phyloP scores from a whole-genome alignment of 53 echinoderm and acorn worm species.

The Arbacia lixula region DNA sequence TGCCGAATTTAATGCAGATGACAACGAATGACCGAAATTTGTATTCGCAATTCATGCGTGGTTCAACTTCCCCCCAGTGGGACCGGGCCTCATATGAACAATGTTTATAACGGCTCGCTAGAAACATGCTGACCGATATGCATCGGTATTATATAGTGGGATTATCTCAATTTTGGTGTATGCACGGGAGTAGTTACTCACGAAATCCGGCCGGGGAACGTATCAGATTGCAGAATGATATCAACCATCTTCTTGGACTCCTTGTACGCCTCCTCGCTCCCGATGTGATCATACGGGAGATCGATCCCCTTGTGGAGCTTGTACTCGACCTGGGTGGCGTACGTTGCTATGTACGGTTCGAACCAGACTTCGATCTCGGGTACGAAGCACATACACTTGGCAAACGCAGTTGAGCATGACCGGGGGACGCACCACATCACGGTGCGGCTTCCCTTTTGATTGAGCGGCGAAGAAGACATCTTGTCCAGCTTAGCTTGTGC shows the following conservation, averaged over 20 bases:
- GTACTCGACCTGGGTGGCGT: not conserved
- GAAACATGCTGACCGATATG: too few relatives aligned
- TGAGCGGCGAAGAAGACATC: not conserved
- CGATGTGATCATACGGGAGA: not conserved
- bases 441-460: not conserved
- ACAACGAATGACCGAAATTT: too few relatives aligned
- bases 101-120: too few relatives aligned
- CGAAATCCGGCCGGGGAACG: not conserved
- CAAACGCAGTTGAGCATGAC: conserved; percentile 26
- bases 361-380: conserved; percentile 46
- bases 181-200: not conserved
- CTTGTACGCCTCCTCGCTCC: conserved; percentile 14
- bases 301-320: not conserved
- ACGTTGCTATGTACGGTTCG: conserved; percentile 23
- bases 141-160: too few relatives aligned
- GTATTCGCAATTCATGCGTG: too few relatives aligned
- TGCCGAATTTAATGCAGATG: too few relatives aligned
- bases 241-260: not conserved
- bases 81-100: too few relatives aligned
- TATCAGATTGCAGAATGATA: not conserved
- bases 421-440: conserved; percentile 35
- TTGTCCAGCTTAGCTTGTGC: too few relatives aligned
- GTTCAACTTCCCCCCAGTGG: too few relatives aligned
- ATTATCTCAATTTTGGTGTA: too few relatives aligned
- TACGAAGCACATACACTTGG: conserved; percentile 44